Evolutionary conservation across 1,140 invertebrate genomes (phyloP), one percentile per base, ranked within the genome.

Genomic region (Drosophila setifemur): DNA sequence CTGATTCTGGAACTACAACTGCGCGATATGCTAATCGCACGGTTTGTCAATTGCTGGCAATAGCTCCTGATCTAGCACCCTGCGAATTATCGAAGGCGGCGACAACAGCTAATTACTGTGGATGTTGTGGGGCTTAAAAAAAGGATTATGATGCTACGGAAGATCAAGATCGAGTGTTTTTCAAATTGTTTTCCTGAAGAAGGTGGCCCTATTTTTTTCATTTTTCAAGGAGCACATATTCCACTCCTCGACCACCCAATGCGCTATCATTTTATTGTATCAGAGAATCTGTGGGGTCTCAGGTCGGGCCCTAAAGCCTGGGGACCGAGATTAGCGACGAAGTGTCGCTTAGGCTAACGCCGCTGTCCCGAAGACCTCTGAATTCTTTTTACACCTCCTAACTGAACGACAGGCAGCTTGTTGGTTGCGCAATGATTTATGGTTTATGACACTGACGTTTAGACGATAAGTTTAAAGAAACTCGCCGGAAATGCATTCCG

Each of bases 21-120:
- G 44, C 44, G 45, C 55, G 33, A 45, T 53, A 71, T 71, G 67
- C 67, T 71, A 71, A 71, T 71, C 66, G 52, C 64, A 25, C 8
- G 31, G 14, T 11, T 37, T 25, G 45, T 72, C 67, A 71, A 71
- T 71, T 71, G 67, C 25, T 21, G 19, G 26, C 45, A 48, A 71
- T 71, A 60, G 67, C 53, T 71, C 67, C 67, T 39, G 67, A 69
- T 70, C 44, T 58, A 28, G 0, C 64, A 44, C 43, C 50, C 64
- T 57, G 40, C 50, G 19, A 35, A 33, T 42, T 45, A 23, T 25
- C 18, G 33, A 37, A 14, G 21, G 19, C 6, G 39, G 23, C 37
- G 16, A 35, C 18, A 16, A 14, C 11, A 35, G 4, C 12, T 8
- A 2, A 44, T 8, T 14, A 43, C 25, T 9, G 5, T 23, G 12